Evolutionary conservation across 2,888 invertebrate species (phyloP), one percentile per base, ranked within the genome.

Genomic region (Metellina segmentata): DNA sequence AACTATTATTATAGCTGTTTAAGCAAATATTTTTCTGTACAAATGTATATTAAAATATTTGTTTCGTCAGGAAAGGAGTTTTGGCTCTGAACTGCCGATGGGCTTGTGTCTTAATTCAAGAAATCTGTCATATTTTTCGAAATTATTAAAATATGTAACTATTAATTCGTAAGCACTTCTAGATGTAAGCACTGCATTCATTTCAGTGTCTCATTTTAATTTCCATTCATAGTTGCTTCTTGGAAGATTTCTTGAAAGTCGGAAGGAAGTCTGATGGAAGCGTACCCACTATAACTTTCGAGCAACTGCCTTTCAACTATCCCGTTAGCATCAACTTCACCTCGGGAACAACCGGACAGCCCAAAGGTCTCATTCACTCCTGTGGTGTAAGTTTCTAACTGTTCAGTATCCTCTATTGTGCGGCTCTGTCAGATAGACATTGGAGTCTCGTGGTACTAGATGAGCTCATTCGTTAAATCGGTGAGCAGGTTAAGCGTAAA

Each of bases 351-450:
- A 96, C 96, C 0, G 96, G 96, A 4, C 94, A 95, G 20, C 96
- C 96, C 52, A 96, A 96, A 94, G 96, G 96, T 93, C 96, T 96
- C 95, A 96, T 96, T 9, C 96, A 96, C 94, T 95, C 96, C 19
- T 95, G 95, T 74, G 96, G 96, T 93, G 96, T 96, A 94, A 94
- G 95, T 94, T 78, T 34, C 20, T 0, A 19, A 7, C 34, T 34
- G 34, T 34, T 34, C 4, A 34, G 4, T 1, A 34, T 34, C 34
- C 34, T 34, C 1, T 34, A 4, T 34, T 34, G 34, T 34, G 34
- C 34, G 34, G 34, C 4, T 34, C 34, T 34, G 34, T 34, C 34
- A 34, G 34, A 34, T 34, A 2, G 34, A 4, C 34, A 34, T 34
- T 20, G n/a, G 19, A 70, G 13, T 69, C 70, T n/a, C 13, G 13